Evolutionary conservation across 2,113 vertebrate genomes (phyloP).

Genomic region (Chunga burmeisteri): DNA sequence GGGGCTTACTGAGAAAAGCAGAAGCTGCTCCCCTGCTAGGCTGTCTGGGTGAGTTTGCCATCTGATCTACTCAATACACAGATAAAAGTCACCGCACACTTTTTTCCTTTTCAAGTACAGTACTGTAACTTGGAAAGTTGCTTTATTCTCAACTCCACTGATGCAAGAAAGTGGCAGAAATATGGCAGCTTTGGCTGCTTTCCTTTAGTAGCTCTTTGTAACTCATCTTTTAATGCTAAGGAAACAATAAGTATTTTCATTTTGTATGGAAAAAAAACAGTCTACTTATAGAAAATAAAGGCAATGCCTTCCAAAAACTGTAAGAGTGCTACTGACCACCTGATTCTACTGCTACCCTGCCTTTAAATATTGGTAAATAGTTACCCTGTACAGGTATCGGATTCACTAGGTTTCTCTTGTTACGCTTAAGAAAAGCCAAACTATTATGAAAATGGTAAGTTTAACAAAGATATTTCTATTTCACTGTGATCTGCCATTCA

Average conservation of each 20-base stretch:
- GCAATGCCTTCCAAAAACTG: background rate
- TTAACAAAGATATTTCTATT: constrained; percentile 41
- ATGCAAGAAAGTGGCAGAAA: constrained; percentile 53
- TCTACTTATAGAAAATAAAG: background rate
- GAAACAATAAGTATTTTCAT: constrained; percentile 24
- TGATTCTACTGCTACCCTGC: background rate
- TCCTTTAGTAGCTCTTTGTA: constrained; percentile 21
- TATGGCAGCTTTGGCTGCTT: constrained; percentile 42
- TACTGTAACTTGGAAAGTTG: constrained; percentile 41
- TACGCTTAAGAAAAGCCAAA: background rate
- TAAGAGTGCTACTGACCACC: background rate
- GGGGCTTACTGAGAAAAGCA: background rate
- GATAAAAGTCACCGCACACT: constrained; percentile 38
- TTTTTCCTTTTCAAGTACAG: constrained; percentile 48
- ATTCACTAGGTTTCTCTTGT: background rate
- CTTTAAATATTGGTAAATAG: background rate
- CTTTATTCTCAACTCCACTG: constrained; percentile 43
- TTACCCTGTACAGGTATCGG: background rate
- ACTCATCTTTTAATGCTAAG: constrained; percentile 17
- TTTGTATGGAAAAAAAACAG: background rate
- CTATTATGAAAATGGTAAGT: constrained; percentile 7
- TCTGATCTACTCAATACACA: constrained; percentile 52
- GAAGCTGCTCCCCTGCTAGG: constrained; percentile 34
- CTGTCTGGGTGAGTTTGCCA: constrained; percentile 50
- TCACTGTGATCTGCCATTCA: constrained; percentile 34